phyloP scores from a whole-genome alignment of 2,113 vertebrate genomes.

The Hypocryptadius cinnamomeus region DNA sequence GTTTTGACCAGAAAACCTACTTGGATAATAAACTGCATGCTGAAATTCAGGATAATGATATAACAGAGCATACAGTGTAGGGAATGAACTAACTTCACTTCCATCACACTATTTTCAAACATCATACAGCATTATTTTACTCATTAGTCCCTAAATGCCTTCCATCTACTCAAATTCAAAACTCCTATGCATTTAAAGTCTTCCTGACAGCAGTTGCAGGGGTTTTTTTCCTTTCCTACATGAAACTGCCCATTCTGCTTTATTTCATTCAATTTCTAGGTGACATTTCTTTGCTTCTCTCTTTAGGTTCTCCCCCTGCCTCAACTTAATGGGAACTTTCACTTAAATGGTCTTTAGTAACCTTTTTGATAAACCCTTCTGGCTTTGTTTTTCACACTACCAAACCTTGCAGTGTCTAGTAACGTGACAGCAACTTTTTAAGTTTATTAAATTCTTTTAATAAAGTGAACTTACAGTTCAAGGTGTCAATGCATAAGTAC shows the following conservation, averaged over 20 bases:
- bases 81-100: background rate
- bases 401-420: background rate
- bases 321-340: background rate
- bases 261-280: background rate
- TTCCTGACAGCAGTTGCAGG: background rate
- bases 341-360: background rate
- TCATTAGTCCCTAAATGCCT: background rate
- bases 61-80: background rate
- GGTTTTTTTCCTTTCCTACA: background rate
- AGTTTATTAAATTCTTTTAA: background rate
- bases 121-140: background rate
- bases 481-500: background rate
- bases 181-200: background rate
- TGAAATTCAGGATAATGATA: background rate
- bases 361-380: background rate
- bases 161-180: constrained; percentile 1
- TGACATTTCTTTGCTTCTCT: background rate
- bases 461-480: background rate
- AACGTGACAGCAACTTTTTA: background rate
- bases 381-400: background rate
- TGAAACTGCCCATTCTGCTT: background rate
- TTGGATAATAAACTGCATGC: background rate
- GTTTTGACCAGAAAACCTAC: background rate
- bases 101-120: background rate
- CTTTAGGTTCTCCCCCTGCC: background rate